A percentile compares a stretch with the other conserved stretches of the same genome.
phyloP scores from a whole-genome alignment of 2,888 invertebrate species.

The Iselma pallidipennis region DNA sequence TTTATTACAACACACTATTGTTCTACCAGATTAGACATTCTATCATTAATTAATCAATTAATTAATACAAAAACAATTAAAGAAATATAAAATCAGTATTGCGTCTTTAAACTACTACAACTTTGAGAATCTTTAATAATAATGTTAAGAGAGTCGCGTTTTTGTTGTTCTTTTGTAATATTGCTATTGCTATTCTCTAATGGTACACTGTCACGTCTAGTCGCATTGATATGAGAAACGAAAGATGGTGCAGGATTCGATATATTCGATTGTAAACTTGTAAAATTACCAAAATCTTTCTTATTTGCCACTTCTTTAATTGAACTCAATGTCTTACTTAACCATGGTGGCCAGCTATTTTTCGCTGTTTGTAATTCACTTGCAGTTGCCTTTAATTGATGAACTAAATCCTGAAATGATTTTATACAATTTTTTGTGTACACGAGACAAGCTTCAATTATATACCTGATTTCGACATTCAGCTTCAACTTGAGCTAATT shows the following conservation, averaged over 20 bases:
- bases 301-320: slow-evolving; percentile 75
- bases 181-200: slow-evolving; percentile 40
- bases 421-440: no score
- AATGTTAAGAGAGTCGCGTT: slow-evolving; percentile 51
- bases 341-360: slow-evolving; percentile 89
- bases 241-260: slow-evolving; percentile 48
- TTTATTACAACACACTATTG: neutral
- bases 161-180: slow-evolving; percentile 35
- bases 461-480: slow-evolving; percentile 86
- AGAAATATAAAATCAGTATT: slow-evolving; percentile 32
- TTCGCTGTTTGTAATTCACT: slow-evolving; percentile 73
- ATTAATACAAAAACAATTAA: neutral
- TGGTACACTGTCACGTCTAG: slow-evolving; percentile 59
- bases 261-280: slow-evolving; percentile 38
- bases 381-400: slow-evolving; percentile 82
- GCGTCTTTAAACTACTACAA: slow-evolving; percentile 52
- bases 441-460: no score
- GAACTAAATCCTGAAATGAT: slow-evolving; percentile 77
- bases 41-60: neutral
- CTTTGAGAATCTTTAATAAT: slow-evolving; percentile 56
- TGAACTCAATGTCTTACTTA: slow-evolving; percentile 86
- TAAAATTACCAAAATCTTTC: slow-evolving; percentile 52
- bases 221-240: slow-evolving; percentile 52
- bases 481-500: slow-evolving; percentile 94
- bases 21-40: neutral